These are phyloP conservation scores for Drosophila monieri DNA, from an alignment of 2,888 invertebrate species.

Conservation along the genomic window DNA sequence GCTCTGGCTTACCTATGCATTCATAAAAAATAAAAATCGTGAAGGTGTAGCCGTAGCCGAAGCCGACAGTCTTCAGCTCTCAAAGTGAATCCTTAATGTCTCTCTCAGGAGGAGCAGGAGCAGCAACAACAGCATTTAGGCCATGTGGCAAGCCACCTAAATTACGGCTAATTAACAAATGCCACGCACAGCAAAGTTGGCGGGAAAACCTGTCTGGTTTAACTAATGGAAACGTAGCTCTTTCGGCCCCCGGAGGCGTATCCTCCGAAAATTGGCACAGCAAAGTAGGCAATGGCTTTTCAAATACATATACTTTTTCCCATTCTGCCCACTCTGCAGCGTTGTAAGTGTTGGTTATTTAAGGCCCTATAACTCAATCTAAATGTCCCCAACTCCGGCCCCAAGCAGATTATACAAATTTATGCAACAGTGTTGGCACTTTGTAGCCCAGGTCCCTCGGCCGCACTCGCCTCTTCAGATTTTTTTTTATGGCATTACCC, in stretches of 20 bases:
- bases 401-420: conserved; percentile 71
- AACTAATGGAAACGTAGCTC: conserved; percentile 26
- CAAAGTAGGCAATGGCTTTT: conserved; percentile 44
- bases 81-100: conserved; percentile 27
- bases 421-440: conserved; percentile 74
- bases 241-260: conserved; percentile 9
- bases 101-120: not conserved
- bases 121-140: conserved; percentile 22
- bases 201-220: conserved; percentile 21
- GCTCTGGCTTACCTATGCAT: conserved; percentile 6
- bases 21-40: not conserved
- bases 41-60: not conserved
- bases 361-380: conserved; percentile 71
- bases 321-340: not conserved
- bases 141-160: conserved; percentile 41
- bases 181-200: conserved; percentile 48
- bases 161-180: conserved; percentile 65
- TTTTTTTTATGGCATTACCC: conserved; percentile 46
- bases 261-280: conserved; percentile 24
- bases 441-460: conserved; percentile 26
- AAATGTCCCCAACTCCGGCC: conserved; percentile 23
- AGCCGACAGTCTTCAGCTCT: not conserved
- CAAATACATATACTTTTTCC: not conserved
- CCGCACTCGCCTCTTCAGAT: conserved; percentile 1
- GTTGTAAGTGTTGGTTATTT: conserved; percentile 47